phyloP scores from a whole-genome alignment of 92 coral and sea anemone species.

The Epizoanthus rinbou region DNA sequence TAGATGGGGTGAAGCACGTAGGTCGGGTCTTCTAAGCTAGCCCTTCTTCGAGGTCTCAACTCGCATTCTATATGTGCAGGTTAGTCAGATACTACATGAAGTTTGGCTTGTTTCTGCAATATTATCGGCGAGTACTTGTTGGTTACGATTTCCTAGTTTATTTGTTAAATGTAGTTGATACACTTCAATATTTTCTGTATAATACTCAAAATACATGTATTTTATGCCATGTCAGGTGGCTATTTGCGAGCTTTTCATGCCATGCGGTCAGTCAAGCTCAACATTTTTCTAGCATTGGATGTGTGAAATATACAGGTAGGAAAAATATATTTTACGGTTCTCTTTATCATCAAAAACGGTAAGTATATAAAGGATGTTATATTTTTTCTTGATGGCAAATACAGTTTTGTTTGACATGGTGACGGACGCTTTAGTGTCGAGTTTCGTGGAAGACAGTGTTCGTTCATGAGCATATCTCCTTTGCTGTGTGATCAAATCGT shows the following conservation, averaged over 20 bases:
- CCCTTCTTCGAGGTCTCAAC: too few species aligned
- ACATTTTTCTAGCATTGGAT: too few species aligned
- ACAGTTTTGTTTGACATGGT: constrained; percentile 10
- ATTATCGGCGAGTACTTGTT: too few species aligned
- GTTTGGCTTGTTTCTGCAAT: too few species aligned
- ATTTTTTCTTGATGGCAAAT: constrained; percentile 18
- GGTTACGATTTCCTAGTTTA: too few species aligned
- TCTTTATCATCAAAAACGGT: constrained; percentile 13
- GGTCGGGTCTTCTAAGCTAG: too few species aligned
- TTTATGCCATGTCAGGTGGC: background rate
- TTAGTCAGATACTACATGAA: too few species aligned
- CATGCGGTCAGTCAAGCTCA: background rate
- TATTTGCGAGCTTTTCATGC: background rate
- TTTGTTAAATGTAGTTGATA: too few species aligned
- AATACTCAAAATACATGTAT: too few species aligned
- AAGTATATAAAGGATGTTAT: constrained; percentile 3
- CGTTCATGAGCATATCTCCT: constrained; percentile 5
- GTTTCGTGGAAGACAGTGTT: background rate
- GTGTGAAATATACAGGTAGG: background rate
- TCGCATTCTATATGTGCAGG: too few species aligned
- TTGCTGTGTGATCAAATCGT: constrained; percentile 32
- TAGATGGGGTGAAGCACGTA: too few species aligned
- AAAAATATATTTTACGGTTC: background rate
- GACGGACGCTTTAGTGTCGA: constrained; percentile 3
- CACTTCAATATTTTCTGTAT: too few species aligned